Conservation (phyloP, 1,140 invertebrate species). For the Aphis craccivora region DNA sequence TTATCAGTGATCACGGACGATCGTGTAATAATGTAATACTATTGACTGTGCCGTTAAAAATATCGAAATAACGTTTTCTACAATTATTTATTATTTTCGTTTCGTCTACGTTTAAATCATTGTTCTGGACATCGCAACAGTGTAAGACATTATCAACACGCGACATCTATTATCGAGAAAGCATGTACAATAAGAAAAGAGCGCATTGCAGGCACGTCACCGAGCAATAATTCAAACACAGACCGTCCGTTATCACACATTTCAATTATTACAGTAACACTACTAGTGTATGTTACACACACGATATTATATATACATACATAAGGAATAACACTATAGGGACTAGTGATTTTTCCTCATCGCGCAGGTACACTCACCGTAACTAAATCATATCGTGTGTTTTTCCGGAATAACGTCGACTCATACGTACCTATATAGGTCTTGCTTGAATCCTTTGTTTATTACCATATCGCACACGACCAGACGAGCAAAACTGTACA, state of each 20-base stretch:
- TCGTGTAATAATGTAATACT: too few relatives aligned
- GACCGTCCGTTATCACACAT: not conserved
- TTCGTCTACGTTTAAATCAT: not conserved
- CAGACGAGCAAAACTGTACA: not conserved
- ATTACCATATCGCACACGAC: not conserved
- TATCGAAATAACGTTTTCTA: not conserved
- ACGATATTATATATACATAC: not conserved
- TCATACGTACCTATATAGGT: not conserved
- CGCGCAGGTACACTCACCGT: not conserved
- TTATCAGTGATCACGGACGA: not conserved
- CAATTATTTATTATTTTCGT: not conserved
- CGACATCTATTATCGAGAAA: not conserved
- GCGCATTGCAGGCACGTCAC: not conserved
- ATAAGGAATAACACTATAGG: not conserved
- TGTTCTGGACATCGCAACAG: not conserved
- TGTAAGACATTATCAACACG: not conserved
- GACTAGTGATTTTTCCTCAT: not conserved
- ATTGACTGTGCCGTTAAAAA: not conserved
- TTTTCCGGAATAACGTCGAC: not conserved
- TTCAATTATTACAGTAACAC: not conserved
- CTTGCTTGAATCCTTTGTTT: not conserved
- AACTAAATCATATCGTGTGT: not conserved
- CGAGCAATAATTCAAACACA: not conserved
- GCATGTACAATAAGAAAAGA: not conserved
- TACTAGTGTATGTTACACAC: not conserved